Percentiles rank a stretch among this genome's conserved stretches.
Conservation (phyloP, 2,113 vertebrate species). For the Vireo altiloquus region DNA sequence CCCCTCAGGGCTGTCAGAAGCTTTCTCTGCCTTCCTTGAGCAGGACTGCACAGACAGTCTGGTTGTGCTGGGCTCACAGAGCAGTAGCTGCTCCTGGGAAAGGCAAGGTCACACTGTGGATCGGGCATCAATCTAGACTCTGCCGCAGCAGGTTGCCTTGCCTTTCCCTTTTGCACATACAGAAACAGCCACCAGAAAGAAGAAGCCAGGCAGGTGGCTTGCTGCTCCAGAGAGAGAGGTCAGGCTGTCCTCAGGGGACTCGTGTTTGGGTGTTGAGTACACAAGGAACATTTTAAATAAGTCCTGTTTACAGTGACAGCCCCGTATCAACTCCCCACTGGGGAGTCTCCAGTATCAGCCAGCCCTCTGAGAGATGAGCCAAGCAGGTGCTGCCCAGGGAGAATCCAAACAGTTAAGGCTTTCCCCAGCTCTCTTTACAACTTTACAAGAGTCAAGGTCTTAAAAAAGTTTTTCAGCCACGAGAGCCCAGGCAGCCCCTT, state of each 20-base stretch:
- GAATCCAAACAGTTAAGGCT: background rate
- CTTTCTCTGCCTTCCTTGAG: background rate
- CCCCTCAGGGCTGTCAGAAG: background rate
- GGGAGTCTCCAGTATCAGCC: background rate
- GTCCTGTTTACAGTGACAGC: background rate
- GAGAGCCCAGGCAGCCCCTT: background rate
- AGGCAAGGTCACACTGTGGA: background rate
- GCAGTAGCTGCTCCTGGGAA: background rate
- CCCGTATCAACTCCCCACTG: background rate
- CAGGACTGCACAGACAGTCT: background rate
- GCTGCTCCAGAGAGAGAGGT: background rate
- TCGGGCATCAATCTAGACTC: accelerated
- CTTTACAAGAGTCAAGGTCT: background rate
- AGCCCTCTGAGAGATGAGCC: background rate
- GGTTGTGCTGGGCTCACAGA: background rate
- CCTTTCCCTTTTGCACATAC: background rate
- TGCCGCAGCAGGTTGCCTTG: background rate
- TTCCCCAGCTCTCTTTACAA: background rate
- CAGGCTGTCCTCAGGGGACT: background rate
- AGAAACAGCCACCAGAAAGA: background rate
- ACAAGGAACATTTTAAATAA: background rate
- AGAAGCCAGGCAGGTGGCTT: background rate
- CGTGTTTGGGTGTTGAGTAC: background rate
- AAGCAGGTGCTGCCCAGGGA: background rate
- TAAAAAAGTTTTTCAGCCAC: background rate